These are phyloP conservation scores for Dunckerocampus dactyliophorus DNA, from an alignment of 2,113 vertebrate species.

Conservation along the genomic window DNA sequence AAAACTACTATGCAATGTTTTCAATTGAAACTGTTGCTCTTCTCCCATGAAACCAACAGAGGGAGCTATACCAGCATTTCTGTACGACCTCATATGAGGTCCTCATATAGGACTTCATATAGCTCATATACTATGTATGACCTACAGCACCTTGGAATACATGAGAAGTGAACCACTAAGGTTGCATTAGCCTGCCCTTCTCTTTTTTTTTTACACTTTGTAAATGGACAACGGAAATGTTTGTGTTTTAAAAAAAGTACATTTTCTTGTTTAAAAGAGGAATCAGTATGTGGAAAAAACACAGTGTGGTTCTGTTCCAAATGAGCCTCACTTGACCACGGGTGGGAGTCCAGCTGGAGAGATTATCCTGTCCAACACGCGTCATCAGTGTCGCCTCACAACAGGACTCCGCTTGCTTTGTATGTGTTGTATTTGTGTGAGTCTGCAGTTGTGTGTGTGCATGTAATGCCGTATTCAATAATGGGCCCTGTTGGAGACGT, in stretches of 20 bases:
- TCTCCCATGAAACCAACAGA: conserved; percentile 26
- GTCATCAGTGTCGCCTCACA: conserved; percentile 63
- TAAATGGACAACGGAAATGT: neutral
- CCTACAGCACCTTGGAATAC: neutral
- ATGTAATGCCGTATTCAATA: conserved; percentile 52
- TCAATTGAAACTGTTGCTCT: neutral
- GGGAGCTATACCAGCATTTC: conserved; percentile 23
- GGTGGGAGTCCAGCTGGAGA: conserved; percentile 60
- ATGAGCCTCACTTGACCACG: conserved; percentile 46
- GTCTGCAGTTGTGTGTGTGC: conserved; percentile 36
- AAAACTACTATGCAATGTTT: no score
- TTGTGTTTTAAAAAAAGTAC: neutral
- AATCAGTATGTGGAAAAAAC: conserved; percentile 26
- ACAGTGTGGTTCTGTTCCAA: conserved; percentile 38
- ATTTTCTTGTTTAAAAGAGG: conserved; percentile 12
- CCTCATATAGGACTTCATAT: no score
- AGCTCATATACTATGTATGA: neutral
- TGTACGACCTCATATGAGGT: neutral
- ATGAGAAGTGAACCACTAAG: neutral
- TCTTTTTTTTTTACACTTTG: neutral
- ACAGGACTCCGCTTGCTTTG: conserved; percentile 50
- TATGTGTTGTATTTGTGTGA: conserved; percentile 20
- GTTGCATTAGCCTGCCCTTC: neutral
- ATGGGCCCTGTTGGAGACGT: conserved; percentile 61
- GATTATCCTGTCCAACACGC: conserved; percentile 67